Evolutionary conservation across 2,113 vertebrate species (phyloP), one percentile per base, ranked within the genome.

Genomic region (Ochotona curzoniae): DNA sequence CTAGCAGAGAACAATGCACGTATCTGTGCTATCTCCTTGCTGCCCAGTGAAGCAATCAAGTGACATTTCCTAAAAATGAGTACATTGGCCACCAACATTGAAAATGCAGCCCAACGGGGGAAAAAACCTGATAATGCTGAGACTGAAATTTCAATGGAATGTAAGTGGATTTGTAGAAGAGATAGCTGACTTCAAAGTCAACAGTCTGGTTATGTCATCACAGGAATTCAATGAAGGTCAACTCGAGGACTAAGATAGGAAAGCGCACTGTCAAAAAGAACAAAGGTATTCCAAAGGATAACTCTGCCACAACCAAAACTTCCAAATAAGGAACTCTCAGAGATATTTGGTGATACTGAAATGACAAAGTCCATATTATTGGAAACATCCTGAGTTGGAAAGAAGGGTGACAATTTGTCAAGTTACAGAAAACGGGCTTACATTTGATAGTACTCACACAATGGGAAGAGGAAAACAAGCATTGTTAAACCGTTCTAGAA

Each of bases 191-290:
- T 60, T 35, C 2, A 20, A 44, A 35, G 71, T 75, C n/a, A 44
- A 54, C 30, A 64, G 14, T 78, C 28, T 7, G 44, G 11, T 74
- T 17, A 74, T 0, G 6, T 14, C 83, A 23, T 13, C 44, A 84
- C 47, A 91, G 49, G 76, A 92, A 93, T 90, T 83, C 69, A 78
- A 83, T 60, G 35, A 87, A 75, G 23, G 17, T 2, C 21, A 76
- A 66, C 8, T 70, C 47, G 57, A 18, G 2, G 4, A 78, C 11
- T 32, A 38, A 17, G 79, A 82, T 5, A 86, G 51, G 23, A 71
- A 89, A 87, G 49, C 73, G 82, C 23, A 54, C 35, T 67, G 47
- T 70, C 61, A 81, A 32, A 76, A 82, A 69, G 12, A 25, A 75
- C n/a, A 54, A 66, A 73, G n/a, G 57, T 71, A 9, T 88, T 28